Base-by-base conservation (phyloP, 2,888 invertebrate genomes). In the Agrochola macilenta region DNA sequence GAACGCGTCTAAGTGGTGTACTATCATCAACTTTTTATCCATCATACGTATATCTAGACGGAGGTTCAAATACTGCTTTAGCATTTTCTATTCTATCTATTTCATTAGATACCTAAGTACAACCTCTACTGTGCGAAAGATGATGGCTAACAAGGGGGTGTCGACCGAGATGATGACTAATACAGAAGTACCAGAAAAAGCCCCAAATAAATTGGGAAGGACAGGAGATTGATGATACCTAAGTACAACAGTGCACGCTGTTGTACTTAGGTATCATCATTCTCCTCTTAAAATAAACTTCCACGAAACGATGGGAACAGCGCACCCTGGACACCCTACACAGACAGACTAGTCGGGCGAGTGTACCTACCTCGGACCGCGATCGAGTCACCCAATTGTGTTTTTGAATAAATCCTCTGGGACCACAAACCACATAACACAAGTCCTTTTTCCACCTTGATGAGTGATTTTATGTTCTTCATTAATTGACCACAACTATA, bases 1-100 rank as follows among this genome's bases (percentile, higher is more conserved):
- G 20, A 43, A 49, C 5, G 46, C 26, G 66, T 52, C 30, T 35
- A 17, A 68, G 14, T 35, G 23, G 23, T 35, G 9, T 35, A 52
- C 35, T 52, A 35, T 9, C 30, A 52, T 52, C 57, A 39, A 49
- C 35, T 57, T 46, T 54, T 54, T 7, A 57, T 7, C 74, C 17
- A 65, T 74, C 26, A 60, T 52, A 74, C 58, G 30, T 35, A 20
- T 57, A 52, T 5, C 57, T 57, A 39, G 76, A 65, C 49, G 8
- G 11, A 66, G 23, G 2, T 73, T 58, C 46, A 23, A 52, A 74
- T 65, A n/a, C 43, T 30, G 5, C 17, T 74, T 58, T n/a, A 20
- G 4, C 7, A 26, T 61, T 76, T 43, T 54, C 0, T 54, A 77
- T 35, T 61, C 3, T 17, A 49, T 65, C 46, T 8, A 66, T 66